Percentiles rank a stretch among this genome's conserved stretches.
Evolutionary conservation across 2,797 vertebrate species (phyloP).

Genomic region (Gymnopithys bicolor): DNA sequence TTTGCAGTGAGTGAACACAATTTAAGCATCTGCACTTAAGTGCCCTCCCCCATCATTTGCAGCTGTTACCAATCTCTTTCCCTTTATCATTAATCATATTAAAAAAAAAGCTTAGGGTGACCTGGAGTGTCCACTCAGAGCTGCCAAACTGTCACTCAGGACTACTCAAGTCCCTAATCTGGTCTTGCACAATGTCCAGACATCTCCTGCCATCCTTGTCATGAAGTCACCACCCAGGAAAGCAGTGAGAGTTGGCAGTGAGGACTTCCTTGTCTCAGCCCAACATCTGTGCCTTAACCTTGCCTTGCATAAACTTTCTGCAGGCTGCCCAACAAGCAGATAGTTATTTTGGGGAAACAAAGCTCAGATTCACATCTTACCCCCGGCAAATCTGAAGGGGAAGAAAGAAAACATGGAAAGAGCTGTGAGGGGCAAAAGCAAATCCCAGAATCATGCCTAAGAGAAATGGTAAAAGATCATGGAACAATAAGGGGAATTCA

Average conservation of each 20-base stretch:
- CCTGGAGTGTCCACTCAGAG: background rate
- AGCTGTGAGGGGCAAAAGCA: background rate
- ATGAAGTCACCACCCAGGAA: background rate
- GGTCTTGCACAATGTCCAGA: background rate
- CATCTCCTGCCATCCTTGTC: background rate
- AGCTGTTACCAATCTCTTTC: background rate
- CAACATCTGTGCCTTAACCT: slow-evolving; percentile 52
- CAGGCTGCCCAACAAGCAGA: background rate
- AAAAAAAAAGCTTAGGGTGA: background rate
- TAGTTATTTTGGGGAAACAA: slow-evolving; percentile 56
- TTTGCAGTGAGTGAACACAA: background rate
- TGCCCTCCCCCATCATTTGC: background rate
- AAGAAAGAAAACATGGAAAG: slow-evolving; percentile 41
- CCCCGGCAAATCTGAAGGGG: slow-evolving; percentile 4
- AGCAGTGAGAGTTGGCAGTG: background rate
- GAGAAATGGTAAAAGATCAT: background rate
- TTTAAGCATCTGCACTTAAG: background rate
- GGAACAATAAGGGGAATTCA: slow-evolving; percentile 70
- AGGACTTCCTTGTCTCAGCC: background rate
- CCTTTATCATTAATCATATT: background rate
- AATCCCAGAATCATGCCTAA: background rate
- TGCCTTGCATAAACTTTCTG: slow-evolving; percentile 8
- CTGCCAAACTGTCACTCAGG: background rate
- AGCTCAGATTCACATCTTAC: slow-evolving; percentile 63
- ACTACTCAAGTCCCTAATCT: background rate